Evolutionary conservation across 2,113 vertebrate species (phyloP), one percentile per base, ranked within the genome.

Genomic region (Pterocles burchelli): DNA sequence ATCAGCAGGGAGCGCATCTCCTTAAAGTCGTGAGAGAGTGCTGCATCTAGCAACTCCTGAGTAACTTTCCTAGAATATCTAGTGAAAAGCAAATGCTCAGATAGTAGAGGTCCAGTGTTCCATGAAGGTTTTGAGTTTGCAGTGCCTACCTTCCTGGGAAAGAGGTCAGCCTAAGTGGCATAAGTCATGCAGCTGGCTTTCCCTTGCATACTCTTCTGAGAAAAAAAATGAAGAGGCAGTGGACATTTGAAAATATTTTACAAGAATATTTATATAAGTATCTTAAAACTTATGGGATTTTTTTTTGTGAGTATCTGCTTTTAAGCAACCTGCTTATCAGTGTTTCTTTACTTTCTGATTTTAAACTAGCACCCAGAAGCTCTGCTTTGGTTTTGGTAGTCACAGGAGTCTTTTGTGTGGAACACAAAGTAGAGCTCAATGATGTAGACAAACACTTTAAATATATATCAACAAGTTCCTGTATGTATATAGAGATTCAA

Each of bases 141-240:
- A 16, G 7, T 66, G 6, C 13, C 11, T 78, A 6, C 13, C 21
- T 83, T 63, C 45, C 7, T n/a, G 17, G 26, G 31, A 68, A 96
- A 43, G 1, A 59, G 5, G 21, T 51, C 26, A 66, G 34, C 4
- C 3, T 11, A 52, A 33, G 7, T 9, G 5, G 1, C 3, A 4
- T 10, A 63, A 63, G 7, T 55, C 19, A 21, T 13, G 17, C 6
- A 49, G 13, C 6, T 67, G 65, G 21, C 34, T 76, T 84, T 87
- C 18, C 7, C 13, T 11, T 67, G 18, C 3, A 4, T 49, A 26
- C 6, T n/a, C 67, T 34, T 62, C 22, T 31, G 11, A 9, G 8
- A 16, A 4, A 6, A 10, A 28, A 3, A 12, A 25, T 18, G 9
- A 8, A 2, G 5, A 3, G 4, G 2, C 2, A 28, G 3, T 48